These are phyloP conservation scores for Enteromius trimaculatus DNA, from an alignment of 2,797 vertebrate species.

Conservation along the genomic window DNA sequence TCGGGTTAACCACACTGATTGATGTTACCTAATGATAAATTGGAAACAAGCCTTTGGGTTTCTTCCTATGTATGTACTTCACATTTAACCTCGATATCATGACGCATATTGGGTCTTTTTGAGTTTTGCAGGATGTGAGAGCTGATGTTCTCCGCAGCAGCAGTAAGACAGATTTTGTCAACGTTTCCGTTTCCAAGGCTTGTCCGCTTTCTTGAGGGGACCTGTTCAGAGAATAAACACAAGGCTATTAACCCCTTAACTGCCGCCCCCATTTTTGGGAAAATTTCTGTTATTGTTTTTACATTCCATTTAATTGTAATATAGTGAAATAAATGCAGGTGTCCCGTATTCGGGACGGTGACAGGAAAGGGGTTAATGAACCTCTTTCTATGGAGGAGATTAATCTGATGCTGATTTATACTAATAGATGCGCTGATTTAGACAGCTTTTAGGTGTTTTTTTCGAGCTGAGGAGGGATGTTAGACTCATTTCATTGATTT, in stretches of 20 bases:
- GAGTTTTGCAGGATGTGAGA: slow-evolving; percentile 7
- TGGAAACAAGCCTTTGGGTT: slow-evolving; percentile 1
- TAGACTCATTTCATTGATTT: not conserved
- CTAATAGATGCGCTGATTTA: not conserved
- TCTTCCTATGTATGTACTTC: not conserved
- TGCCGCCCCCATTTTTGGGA: too few species aligned
- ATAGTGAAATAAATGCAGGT: too few species aligned
- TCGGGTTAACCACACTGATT: not conserved
- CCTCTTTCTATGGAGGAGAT: not conserved
- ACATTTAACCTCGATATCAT: slow-evolving; percentile 11
- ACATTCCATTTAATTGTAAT: too few species aligned
- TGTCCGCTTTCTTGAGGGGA: slow-evolving; percentile 38
- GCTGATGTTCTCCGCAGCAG: slow-evolving; percentile 18
- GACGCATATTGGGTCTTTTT: not conserved
- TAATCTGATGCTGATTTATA: not conserved
- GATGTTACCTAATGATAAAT: not conserved
- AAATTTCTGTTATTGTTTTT: too few species aligned
- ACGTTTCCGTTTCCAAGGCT: slow-evolving; percentile 46
- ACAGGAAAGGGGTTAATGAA: too few species aligned
- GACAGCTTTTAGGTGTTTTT: not conserved
- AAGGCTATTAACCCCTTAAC: too few species aligned
- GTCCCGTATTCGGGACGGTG: too few species aligned
- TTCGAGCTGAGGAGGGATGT: not conserved
- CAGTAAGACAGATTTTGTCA: slow-evolving; percentile 49
- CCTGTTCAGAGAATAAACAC: too few species aligned